Evolutionary conservation across 2,888 invertebrate species (phyloP).

Genomic region (Athrips mouffetella): DNA sequence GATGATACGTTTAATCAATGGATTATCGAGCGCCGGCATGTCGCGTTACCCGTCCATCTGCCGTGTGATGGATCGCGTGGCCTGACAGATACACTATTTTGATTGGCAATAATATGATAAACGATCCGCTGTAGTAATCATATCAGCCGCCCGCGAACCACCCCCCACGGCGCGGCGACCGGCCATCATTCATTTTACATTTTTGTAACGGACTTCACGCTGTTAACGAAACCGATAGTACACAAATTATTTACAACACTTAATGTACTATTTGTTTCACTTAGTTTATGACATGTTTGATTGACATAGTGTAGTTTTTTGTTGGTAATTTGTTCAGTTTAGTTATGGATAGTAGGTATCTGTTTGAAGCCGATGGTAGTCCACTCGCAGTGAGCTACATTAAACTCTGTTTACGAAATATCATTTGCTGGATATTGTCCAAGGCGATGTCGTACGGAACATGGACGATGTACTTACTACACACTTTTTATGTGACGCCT

Average conservation of each 20-base stretch:
- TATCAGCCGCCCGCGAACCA: slow-evolving; percentile 59
- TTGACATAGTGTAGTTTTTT: slow-evolving; percentile 46
- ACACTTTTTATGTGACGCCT: slow-evolving; percentile 62
- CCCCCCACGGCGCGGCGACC: slow-evolving; percentile 24
- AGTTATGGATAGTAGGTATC: slow-evolving; percentile 39
- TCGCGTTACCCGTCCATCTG: slow-evolving; percentile 49
- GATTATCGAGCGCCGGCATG: slow-evolving; percentile 37
- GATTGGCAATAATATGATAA: slow-evolving; percentile 77
- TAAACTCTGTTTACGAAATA: slow-evolving; percentile 67
- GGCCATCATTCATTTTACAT: slow-evolving; percentile 65
- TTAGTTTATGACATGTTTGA: slow-evolving; percentile 35
- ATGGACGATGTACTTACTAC: slow-evolving; percentile 52
- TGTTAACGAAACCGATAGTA: slow-evolving; percentile 40
- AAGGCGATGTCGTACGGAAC: slow-evolving; percentile 60
- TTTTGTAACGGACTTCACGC: slow-evolving; percentile 53
- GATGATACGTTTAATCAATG: slow-evolving; percentile 52
- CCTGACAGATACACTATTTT: slow-evolving; percentile 78
- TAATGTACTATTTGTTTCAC: slow-evolving; percentile 29
- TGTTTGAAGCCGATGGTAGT: slow-evolving; percentile 47
- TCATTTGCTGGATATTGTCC: slow-evolving; percentile 67
- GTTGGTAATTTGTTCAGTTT: slow-evolving; percentile 35
- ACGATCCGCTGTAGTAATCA: slow-evolving; percentile 69
- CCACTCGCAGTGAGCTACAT: slow-evolving; percentile 57
- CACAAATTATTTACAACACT: slow-evolving; percentile 4
- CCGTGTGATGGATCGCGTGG: slow-evolving; percentile 66